Evolutionary conservation across 2,113 vertebrate genomes (phyloP).

Genomic region (Paraplagusia blochii): DNA sequence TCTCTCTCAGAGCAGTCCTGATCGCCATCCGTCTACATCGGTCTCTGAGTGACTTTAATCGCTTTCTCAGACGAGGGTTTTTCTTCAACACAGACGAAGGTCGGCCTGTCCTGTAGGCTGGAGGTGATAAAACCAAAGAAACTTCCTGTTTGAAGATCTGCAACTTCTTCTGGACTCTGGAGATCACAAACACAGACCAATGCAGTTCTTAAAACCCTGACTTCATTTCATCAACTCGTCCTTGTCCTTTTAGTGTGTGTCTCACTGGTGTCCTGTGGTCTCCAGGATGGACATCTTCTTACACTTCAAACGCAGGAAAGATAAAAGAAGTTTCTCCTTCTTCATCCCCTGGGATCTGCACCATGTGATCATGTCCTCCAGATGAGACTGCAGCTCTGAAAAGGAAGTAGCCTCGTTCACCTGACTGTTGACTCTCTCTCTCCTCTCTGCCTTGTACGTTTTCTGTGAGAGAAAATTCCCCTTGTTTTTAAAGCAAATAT

Average conservation of each 20-base stretch:
- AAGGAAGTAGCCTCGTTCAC: conserved; percentile 45
- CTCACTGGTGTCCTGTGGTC: conserved; percentile 67
- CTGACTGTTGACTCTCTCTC: conserved; percentile 38
- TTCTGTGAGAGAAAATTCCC: background rate
- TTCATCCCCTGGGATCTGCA: conserved; percentile 51
- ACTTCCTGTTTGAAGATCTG: conserved; percentile 43
- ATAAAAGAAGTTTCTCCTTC: conserved; percentile 49
- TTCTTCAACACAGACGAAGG: background rate
- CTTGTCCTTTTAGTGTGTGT: background rate
- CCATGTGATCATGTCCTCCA: conserved; percentile 64
- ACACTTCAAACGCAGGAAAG: conserved; percentile 64
- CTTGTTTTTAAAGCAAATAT: background rate
- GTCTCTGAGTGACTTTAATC: conserved; percentile 13
- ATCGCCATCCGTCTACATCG: background rate
- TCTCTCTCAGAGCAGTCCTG: conserved; percentile 1
- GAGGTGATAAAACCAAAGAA: conserved; percentile 34
- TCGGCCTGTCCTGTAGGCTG: background rate
- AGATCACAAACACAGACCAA: background rate
- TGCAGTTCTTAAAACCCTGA: background rate
- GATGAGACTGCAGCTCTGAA: conserved; percentile 33
- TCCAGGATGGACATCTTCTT: conserved; percentile 60
- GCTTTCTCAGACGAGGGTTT: background rate
- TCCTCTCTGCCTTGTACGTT: conserved; percentile 1
- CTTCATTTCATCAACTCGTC: background rate
- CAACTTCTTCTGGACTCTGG: conserved; percentile 65